Base-by-base conservation (phyloP, 1,140 invertebrate species). In the Parapsyche elsis region DNA sequence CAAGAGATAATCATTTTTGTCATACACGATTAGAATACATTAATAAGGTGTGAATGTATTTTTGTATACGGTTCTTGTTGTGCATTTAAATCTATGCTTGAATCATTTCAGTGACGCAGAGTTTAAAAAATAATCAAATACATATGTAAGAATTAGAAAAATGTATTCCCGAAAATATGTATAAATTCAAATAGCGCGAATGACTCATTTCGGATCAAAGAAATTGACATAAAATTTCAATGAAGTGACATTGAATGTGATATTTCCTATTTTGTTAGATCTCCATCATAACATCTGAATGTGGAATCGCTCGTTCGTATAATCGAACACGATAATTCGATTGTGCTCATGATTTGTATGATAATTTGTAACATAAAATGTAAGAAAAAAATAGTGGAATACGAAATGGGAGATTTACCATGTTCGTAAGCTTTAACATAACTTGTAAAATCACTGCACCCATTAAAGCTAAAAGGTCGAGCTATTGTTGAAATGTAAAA, bases 281-380 rank as follows among this genome's bases (percentile, higher is more conserved):
- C 4, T 23, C 21, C 10, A 26, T 19, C 64, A 9, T 23, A 67
- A 26, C 21, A 67, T 67, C 24, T 24, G 7, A 46, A 46, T 61
- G 2, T 53, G 16, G 59, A 10, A 21, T 16, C n/a, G 23, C n/a
- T n/a, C n/a, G n/a, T n/a, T n/a, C n/a, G 64, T 23, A 67, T 67
- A 67, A 67, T 67, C 21, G 23, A 24, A 67, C 64, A 67, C 24
- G 21, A 67, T 67, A 67, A 67, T 67, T 67, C 64, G 64, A 67
- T 67, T 67, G 64, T 67, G 24, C 10, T 67, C 64, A 67, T 67
- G 24, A 67, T 67, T 67, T 30, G 64, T 67, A 67, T 67, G 64
- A 26, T 67, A 67, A 67, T 67, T 67, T 26, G 21, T 14, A 26
- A 26, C 24, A 67, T 67, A 67, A 26, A 24, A 30, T 67, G 24